These are phyloP conservation scores for Drosophila orena DNA, from an alignment of 1,140 invertebrate genomes.

Conservation along the genomic window DNA sequence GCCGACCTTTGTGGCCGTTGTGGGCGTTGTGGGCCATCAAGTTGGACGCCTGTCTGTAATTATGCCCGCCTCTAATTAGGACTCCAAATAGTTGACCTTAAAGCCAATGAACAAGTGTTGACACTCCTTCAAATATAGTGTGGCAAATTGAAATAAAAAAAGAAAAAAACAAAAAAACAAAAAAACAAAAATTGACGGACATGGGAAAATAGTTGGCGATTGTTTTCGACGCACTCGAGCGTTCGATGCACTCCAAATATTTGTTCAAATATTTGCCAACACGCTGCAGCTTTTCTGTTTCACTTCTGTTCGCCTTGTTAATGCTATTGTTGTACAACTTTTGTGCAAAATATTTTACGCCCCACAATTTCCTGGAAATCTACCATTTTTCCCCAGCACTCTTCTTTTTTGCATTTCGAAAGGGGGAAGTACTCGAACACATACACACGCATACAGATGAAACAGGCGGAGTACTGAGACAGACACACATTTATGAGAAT, in stretches of 20 bases:
- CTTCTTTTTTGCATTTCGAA: conserved; percentile 20
- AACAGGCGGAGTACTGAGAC: conserved; percentile 9
- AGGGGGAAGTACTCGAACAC: conserved; percentile 7
- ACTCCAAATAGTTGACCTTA: conserved; percentile 47
- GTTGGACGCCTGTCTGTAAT: conserved; percentile 26
- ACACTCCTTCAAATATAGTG: neutral
- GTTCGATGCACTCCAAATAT: conserved; percentile 72
- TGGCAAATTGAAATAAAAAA: conserved; percentile 14
- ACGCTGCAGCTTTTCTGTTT: conserved; percentile 23
- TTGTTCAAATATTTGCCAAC: conserved; percentile 64
- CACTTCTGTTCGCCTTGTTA: conserved; percentile 47
- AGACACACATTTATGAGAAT: conserved; percentile 51
- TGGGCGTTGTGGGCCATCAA: conserved; percentile 28
- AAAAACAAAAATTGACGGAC: neutral
- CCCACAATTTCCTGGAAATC: conserved; percentile 48
- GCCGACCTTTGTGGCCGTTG: conserved; percentile 30
- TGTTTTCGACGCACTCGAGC: conserved; percentile 52
- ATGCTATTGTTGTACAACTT: conserved; percentile 75
- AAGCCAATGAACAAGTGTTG: neutral
- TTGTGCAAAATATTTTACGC: conserved; percentile 73
- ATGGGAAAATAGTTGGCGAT: conserved; percentile 60
- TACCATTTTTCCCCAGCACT: conserved; percentile 35
- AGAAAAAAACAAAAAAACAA: neutral
- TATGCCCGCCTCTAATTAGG: conserved; percentile 46
- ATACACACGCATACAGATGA: neutral